Evolutionary conservation across 1,140 invertebrate genomes (phyloP).

Genomic region (Leptinotarsa defecta): DNA sequence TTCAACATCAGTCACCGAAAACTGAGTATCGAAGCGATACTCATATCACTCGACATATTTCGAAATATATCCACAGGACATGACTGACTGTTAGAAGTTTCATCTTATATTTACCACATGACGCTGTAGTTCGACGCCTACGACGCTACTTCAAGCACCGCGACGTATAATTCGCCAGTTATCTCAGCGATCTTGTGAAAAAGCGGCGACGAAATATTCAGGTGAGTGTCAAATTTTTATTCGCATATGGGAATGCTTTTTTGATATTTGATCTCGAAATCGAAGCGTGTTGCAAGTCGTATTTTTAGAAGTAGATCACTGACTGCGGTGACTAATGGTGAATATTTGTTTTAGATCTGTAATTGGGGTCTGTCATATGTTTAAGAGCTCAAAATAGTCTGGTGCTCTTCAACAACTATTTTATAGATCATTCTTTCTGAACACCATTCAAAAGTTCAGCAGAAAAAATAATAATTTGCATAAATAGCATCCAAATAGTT

Average conservation of each 20-base stretch:
- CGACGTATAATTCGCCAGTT: constrained; percentile 36
- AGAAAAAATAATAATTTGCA: no score
- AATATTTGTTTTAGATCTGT: constrained; percentile 16
- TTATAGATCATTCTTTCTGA: not conserved
- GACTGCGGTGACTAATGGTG: constrained; percentile 29
- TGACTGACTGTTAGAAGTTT: not conserved
- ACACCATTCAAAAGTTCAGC: not conserved
- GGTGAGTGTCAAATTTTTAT: constrained; percentile 35
- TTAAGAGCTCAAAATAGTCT: not conserved
- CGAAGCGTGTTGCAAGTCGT: constrained; percentile 13
- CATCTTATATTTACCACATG: not conserved
- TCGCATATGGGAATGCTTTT: constrained; percentile 22
- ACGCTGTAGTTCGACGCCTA: constrained; percentile 33
- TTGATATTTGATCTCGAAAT: constrained; percentile 25
- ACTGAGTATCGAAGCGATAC: not conserved
- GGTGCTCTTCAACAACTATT: not conserved
- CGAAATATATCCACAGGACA: not conserved
- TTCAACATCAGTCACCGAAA: no score
- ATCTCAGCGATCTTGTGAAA: constrained; percentile 49
- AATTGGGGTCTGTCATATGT: not conserved
- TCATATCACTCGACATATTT: not conserved
- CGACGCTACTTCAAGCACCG: constrained; percentile 21
- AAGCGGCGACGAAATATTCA: constrained; percentile 49
- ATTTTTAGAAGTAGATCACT: constrained; percentile 13
- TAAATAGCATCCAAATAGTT: no score